Percentiles rank a stretch among this genome's conserved stretches.
phyloP scores from a whole-genome alignment of 1,140 invertebrate genomes.

The Zaprionus lachaisei region DNA sequence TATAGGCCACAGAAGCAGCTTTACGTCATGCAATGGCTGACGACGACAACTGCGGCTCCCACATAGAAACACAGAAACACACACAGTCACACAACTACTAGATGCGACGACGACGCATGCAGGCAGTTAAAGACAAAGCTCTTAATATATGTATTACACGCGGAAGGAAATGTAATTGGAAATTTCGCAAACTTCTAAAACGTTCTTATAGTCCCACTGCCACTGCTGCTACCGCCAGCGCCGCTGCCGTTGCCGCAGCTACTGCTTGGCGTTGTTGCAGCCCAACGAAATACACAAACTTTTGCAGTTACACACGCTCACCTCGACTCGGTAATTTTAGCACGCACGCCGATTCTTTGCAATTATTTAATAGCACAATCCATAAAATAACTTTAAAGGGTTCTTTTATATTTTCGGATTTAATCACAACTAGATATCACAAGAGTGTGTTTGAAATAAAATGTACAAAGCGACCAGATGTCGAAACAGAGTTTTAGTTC shows the following conservation, averaged over 20 bases:
- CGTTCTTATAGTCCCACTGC: slow-evolving; percentile 1
- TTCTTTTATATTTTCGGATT: slow-evolving; percentile 46
- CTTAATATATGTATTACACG: slow-evolving; percentile 36
- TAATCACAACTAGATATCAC: slow-evolving; percentile 76
- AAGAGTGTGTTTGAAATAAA: slow-evolving; percentile 56
- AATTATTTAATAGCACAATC: slow-evolving; percentile 57
- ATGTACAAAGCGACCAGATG: slow-evolving; percentile 72
- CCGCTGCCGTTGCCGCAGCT: slow-evolving; percentile 1
- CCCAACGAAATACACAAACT: neutral
- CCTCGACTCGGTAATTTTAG: slow-evolving; percentile 37
- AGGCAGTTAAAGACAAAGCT: slow-evolving; percentile 2
- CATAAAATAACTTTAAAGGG: slow-evolving; percentile 61
- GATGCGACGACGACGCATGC: slow-evolving; percentile 2
- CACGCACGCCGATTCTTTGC: slow-evolving; percentile 42
- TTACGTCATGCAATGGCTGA: slow-evolving; percentile 72
- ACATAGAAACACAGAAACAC: slow-evolving; percentile 57
- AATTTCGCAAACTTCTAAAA: slow-evolving; percentile 59
- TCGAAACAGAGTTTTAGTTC: slow-evolving; percentile 70
- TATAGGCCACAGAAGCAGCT: slow-evolving; percentile 43
- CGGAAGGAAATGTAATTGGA: slow-evolving; percentile 75
- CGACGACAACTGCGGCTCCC: slow-evolving; percentile 52
- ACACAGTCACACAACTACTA: slow-evolving; percentile 37
- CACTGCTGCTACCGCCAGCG: neutral
- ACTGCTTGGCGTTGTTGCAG: slow-evolving; percentile 24
- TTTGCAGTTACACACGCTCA: slow-evolving; percentile 49